Percentiles rank a stretch among this genome's conserved stretches.
phyloP scores from a whole-genome alignment of 2,888 invertebrate species.

The Mamestra brassicae region DNA sequence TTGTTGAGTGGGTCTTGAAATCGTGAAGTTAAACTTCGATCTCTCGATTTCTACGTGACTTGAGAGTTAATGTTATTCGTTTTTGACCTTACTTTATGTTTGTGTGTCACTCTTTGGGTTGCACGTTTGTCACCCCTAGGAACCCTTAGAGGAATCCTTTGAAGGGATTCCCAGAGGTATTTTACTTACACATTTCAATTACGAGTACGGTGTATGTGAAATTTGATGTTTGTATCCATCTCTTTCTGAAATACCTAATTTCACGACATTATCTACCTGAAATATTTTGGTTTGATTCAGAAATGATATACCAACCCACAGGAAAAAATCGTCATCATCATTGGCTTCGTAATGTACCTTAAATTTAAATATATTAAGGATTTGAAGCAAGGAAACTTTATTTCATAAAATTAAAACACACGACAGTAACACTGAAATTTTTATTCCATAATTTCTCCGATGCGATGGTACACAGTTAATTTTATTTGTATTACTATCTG shows the following conservation, averaged over 20 bases:
- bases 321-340: not conserved
- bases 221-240: not conserved
- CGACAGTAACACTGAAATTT: conserved; percentile 57
- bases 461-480: conserved; percentile 40
- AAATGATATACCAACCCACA: not conserved
- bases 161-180: conserved; percentile 5
- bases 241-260: not conserved
- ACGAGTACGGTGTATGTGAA: not conserved
- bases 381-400: not conserved
- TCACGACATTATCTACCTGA: too few species aligned
- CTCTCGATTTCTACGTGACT: conserved; percentile 68
- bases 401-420: conserved; percentile 33
- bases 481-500: conserved; percentile 58
- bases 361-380: not conserved
- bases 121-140: conserved; percentile 7
- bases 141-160: conserved; percentile 20
- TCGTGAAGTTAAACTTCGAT: conserved; percentile 67
- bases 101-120: conserved; percentile 9
- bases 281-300: not conserved
- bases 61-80: conserved; percentile 52
- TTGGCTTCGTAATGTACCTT: not conserved
- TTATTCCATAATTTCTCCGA: conserved; percentile 50
- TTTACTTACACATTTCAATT: conserved; percentile 15
- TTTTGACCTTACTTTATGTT: conserved; percentile 32
- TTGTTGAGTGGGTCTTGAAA: conserved; percentile 57